phyloP scores from a whole-genome alignment of 2,113 vertebrate species.

The Excalfactoria chinensis region DNA sequence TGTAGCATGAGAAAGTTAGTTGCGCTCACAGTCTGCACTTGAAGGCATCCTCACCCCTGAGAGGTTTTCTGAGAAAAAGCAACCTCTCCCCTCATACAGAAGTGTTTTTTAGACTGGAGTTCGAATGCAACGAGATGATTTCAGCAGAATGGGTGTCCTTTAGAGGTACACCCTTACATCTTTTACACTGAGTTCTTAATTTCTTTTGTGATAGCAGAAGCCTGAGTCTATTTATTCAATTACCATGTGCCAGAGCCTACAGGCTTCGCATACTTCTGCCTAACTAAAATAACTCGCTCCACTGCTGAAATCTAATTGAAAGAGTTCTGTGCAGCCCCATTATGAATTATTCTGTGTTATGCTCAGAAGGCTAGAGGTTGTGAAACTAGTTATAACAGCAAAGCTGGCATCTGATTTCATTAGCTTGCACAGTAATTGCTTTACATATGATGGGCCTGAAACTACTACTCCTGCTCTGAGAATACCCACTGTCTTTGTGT shows the following conservation, averaged over 20 bases:
- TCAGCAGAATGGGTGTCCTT: slow-evolving; percentile 9
- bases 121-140: background rate
- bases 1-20: background rate
- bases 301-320: slow-evolving; percentile 74
- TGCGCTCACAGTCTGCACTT: background rate
- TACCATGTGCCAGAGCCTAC: slow-evolving; percentile 42
- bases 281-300: slow-evolving; percentile 66
- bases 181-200: slow-evolving; percentile 41
- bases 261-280: slow-evolving; percentile 53
- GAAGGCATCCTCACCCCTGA: slow-evolving; percentile 8
- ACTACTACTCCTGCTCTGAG: slow-evolving; percentile 1
- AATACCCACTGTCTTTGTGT: background rate
- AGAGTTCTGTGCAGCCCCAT: slow-evolving; percentile 67
- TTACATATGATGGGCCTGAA: slow-evolving; percentile 4
- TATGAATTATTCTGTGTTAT: slow-evolving; percentile 77
- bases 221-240: slow-evolving; percentile 58
- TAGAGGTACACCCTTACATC: slow-evolving; percentile 14
- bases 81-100: background rate
- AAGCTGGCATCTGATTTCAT: slow-evolving; percentile 62
- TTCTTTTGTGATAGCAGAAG: slow-evolving; percentile 49
- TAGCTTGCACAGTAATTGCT: slow-evolving; percentile 62
- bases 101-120: slow-evolving; percentile 24
- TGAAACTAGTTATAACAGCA: slow-evolving; percentile 70
- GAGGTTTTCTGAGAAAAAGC: slow-evolving; percentile 2
- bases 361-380: slow-evolving; percentile 65